Evolutionary conservation across 1,140 invertebrate genomes (phyloP), one percentile per base, ranked within the genome.

Genomic region (Triops cancriformis): DNA sequence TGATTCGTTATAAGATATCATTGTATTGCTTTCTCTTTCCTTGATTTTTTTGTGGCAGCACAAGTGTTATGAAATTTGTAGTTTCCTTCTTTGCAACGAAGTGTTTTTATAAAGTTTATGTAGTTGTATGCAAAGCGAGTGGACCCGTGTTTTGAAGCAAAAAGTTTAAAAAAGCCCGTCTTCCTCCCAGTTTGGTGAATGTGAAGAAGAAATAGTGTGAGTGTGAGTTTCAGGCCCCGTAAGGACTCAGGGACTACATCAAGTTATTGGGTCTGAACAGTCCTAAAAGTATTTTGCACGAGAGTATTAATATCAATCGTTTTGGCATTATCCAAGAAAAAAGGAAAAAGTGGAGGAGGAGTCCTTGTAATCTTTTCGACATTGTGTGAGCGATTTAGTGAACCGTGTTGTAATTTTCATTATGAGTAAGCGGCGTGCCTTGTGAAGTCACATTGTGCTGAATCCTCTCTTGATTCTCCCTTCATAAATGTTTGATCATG

Each of bases 371-470:
- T 64, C 23, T 64, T 64, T n/a, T 64, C 4, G 23, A 64, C 14
- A 64, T n/a, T 64, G 51, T 64, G 51, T 64, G 51, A 64, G 23
- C 23, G 51, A 23, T 6, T 64, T 14, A 64, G 51, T 64, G 51
- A 64, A 64, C 23, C 10, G 10, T 64, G 51, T 23, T 64, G 51
- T 64, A 64, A 64, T 64, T 64, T 64, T 64, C 10, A 64, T 64
- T 64, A 64, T 64, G 7, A 37, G 31, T 37, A 64, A 64, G 51
- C 14, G 51, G 51, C 51, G 51, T 64, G 51, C 51, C 51, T 64
- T 64, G 51, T 64, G 51, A 64, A 64, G 51, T 64, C 51, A 64
- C 51, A 64, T 64, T 64, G 51, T 64, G 51, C 51, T 64, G 51
- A n/a, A 64, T 64, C n/a, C 23, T 64, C 51, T 64, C 51, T 64